phyloP scores from a whole-genome alignment of 92 coral and sea anemone genomes.

The Diadumene lineata region DNA sequence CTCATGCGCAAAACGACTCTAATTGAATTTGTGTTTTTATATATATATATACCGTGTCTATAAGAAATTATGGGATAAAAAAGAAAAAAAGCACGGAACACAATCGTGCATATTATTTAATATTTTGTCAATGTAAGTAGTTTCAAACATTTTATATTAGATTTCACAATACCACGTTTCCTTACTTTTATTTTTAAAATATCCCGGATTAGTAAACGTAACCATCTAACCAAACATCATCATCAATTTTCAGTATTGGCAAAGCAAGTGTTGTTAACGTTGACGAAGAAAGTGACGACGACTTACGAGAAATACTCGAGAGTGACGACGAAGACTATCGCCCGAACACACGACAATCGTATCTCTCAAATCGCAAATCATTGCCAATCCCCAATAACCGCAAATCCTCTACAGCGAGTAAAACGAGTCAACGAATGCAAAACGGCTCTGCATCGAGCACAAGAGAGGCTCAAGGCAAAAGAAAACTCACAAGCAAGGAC shows the following conservation, averaged over 20 bases:
- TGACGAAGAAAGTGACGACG: slow-evolving; percentile 72
- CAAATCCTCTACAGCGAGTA: slow-evolving; percentile 20
- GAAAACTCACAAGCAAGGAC: too few species aligned
- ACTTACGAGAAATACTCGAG: slow-evolving; percentile 64
- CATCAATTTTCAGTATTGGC: slow-evolving; percentile 26
- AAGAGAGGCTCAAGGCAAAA: too few species aligned
- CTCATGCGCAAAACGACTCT: background rate
- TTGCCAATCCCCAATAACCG: slow-evolving; percentile 6
- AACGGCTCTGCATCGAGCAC: slow-evolving; percentile 8
- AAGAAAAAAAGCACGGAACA: background rate
- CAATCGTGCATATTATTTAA: background rate
- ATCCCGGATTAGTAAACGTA: background rate
- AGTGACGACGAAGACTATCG: slow-evolving; percentile 71
- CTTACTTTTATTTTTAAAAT: too few species aligned
- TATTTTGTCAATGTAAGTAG: too few species aligned
- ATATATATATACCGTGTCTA: background rate
- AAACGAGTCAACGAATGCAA: background rate
- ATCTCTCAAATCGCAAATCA: slow-evolving; percentile 1
- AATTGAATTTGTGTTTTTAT: background rate
- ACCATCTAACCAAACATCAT: background rate
- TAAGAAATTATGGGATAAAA: background rate
- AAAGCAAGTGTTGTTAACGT: slow-evolving; percentile 60
- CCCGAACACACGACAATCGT: slow-evolving; percentile 32
- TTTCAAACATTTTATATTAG: too few species aligned
- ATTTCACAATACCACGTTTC: background rate